Evolutionary conservation across 92 coral and sea anemone genomes (phyloP).

Genomic region (Umimayanthus chanpuru): DNA sequence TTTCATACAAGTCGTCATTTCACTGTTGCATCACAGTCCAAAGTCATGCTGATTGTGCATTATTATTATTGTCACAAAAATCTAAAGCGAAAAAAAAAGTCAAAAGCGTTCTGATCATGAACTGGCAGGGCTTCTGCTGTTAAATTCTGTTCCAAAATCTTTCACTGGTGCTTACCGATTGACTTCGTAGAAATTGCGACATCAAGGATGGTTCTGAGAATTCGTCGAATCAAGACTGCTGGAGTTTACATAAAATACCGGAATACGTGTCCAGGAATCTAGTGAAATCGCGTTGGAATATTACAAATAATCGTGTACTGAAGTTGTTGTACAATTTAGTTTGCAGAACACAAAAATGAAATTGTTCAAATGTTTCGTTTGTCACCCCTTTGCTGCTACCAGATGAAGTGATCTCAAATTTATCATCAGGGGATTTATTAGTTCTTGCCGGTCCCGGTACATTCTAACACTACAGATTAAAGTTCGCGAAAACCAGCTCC

Average conservation of each 20-base stretch:
- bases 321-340: not conserved
- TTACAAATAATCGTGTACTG: not conserved
- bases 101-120: not conserved
- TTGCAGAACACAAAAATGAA: not conserved
- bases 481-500: not conserved
- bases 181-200: not conserved
- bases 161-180: not conserved
- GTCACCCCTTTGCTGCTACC: not conserved
- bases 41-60: not conserved
- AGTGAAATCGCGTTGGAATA: not conserved
- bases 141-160: not conserved
- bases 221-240: not conserved
- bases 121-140: not conserved
- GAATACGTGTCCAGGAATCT: not conserved
- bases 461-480: not conserved
- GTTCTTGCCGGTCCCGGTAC: not conserved
- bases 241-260: not conserved
- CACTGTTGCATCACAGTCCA: not conserved
- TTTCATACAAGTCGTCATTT: not conserved
- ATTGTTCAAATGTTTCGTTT: not conserved
- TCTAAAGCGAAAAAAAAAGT: not conserved
- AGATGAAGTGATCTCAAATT: conserved; percentile 1
- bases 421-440: not conserved
- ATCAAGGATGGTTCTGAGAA: conserved; percentile 1
- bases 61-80: not conserved